Conservation (phyloP, 2,888 invertebrate genomes). For the Fragum whitleyi region DNA sequence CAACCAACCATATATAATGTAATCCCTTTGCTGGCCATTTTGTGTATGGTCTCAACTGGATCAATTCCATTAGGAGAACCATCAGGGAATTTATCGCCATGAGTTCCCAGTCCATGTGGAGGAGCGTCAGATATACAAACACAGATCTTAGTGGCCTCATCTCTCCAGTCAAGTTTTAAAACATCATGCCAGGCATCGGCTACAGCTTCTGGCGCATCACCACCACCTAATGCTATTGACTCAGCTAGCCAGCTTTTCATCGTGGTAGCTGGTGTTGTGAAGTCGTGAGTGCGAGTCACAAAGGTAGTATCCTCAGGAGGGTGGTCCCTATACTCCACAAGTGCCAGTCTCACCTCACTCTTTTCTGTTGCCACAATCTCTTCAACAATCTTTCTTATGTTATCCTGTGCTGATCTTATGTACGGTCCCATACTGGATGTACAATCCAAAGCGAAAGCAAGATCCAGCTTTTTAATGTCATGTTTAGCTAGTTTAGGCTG, state of each 20-base stretch:
- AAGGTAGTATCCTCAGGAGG: conserved; percentile 80
- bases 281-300: conserved; percentile 79
- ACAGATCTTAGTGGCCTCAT: conserved; percentile 80
- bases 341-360: conserved; percentile 77
- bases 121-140: conserved; percentile 82
- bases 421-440: conserved; percentile 82
- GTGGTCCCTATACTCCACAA: conserved; percentile 83
- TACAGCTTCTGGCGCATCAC: conserved; percentile 81
- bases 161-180: conserved; percentile 78
- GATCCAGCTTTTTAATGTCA: conserved; percentile 76
- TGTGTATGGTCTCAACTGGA: conserved; percentile 73
- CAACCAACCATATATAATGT: conserved; percentile 81
- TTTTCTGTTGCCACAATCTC: conserved; percentile 79
- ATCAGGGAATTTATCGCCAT: conserved; percentile 76
- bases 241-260: conserved; percentile 79
- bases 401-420: conserved; percentile 76
- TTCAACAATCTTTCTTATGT: conserved; percentile 79
- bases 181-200: conserved; percentile 81
- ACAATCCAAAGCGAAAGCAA: conserved; percentile 83
- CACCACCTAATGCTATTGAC: conserved; percentile 78
- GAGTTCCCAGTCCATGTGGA: conserved; percentile 77
- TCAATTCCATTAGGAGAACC: conserved; percentile 81
- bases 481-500: conserved; percentile 69
- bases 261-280: conserved; percentile 74
- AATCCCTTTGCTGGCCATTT: conserved; percentile 79